These are phyloP conservation scores for Tethea ocularis DNA, from an alignment of 2,888 invertebrate species.

Conservation along the genomic window DNA sequence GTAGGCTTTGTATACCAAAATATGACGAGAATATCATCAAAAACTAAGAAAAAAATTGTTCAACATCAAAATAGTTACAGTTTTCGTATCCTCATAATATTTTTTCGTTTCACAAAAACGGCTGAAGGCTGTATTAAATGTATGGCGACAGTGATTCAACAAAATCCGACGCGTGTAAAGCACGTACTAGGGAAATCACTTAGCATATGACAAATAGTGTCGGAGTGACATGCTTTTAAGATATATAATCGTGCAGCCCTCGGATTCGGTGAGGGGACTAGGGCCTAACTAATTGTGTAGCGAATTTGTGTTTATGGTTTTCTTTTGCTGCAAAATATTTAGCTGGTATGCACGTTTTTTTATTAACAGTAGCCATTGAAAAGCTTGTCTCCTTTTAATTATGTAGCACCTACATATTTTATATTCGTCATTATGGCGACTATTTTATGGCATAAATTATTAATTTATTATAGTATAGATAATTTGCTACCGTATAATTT, in stretches of 20 bases:
- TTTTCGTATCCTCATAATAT: background rate
- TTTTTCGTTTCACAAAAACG: background rate
- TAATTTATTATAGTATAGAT: too few species aligned
- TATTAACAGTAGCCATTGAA: too few species aligned
- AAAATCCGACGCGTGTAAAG: constrained; percentile 41
- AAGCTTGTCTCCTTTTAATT: too few species aligned
- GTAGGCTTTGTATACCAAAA: too few species aligned
- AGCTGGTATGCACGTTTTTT: too few species aligned
- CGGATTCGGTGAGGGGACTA: background rate
- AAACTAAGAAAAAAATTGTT: too few species aligned
- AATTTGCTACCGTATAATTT: too few species aligned
- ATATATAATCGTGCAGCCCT: constrained; percentile 40
- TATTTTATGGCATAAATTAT: too few species aligned
- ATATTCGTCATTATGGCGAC: too few species aligned
- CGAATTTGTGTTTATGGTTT: background rate
- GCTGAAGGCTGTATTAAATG: background rate
- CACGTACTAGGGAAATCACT: constrained; percentile 75
- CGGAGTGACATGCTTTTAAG: constrained; percentile 75
- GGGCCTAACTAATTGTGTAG: background rate
- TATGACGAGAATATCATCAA: too few species aligned
- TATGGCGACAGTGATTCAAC: constrained; percentile 63
- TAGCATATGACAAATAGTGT: constrained; percentile 80
- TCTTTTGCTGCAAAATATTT: background rate
- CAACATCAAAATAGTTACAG: background rate
- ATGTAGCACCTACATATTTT: too few species aligned